These are phyloP conservation scores for Ginglymostoma cirratum DNA, from an alignment of 2,113 vertebrate genomes.

Conservation along the genomic window DNA sequence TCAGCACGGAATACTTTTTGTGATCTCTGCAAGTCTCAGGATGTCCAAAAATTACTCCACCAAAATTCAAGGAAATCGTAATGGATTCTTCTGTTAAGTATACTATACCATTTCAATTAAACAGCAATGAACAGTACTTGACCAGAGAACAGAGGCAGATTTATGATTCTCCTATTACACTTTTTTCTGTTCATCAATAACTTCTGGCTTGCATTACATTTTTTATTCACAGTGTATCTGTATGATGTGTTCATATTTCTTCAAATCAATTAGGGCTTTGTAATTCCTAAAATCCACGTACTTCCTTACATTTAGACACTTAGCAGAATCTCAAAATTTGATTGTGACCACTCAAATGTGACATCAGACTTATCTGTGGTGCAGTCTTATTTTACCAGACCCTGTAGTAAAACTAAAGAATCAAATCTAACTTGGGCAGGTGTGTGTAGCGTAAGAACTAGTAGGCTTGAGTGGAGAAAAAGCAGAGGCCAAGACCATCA, in stretches of 20 bases:
- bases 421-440: neutral
- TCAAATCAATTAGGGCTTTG: neutral
- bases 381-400: neutral
- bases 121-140: neutral
- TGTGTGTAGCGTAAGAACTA: neutral
- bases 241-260: neutral
- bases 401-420: neutral
- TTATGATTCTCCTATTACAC: neutral
- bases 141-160: neutral
- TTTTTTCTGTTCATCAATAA: neutral
- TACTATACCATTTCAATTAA: neutral
- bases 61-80: neutral
- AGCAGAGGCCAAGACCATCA: neutral
- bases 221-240: neutral
- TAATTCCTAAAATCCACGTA: neutral
- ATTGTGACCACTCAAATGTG: neutral
- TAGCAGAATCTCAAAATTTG: neutral
- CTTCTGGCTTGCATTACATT: neutral
- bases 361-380: neutral
- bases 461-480: neutral
- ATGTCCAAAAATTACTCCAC: neutral
- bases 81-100: neutral
- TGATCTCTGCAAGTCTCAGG: neutral
- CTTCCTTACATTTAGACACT: neutral
- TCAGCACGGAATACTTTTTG: constrained; percentile 23